Evolutionary conservation across 2,113 vertebrate species (phyloP), one percentile per base, ranked within the genome.

Genomic region (Pomatostomus ruficeps): DNA sequence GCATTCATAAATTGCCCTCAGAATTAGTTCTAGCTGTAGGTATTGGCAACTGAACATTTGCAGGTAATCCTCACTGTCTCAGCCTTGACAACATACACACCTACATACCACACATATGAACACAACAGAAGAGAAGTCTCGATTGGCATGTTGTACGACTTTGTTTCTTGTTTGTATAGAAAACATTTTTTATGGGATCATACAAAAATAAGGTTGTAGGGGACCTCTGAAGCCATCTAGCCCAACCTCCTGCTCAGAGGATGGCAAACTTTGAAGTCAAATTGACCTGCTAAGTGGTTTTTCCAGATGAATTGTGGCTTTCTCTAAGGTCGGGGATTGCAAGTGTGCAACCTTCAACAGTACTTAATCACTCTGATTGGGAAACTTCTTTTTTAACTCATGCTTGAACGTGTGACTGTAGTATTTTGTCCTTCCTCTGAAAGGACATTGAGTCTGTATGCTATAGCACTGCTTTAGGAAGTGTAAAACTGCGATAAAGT

Each of bases 321-420:
- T 38, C 12, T 31, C 11, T 63, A 46, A 82, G 42, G 33, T 49
- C 11, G 46, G 35, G 18, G 20, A 16, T 36, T 59, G 14, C 23
- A 11, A 19, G 3, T 22, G 5, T 35, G 7, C 20, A 63, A n/a
- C 26, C 18, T 66, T 13, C 17, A 74, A 20, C 35, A 35, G 20
- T 33, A 11, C 8, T 74, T 85, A 45, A 29, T 18, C 7, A 28
- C 15, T 59, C 9, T 74, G 10, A 58, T 4, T 16, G 12, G 63
- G n/a, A 78, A 57, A 5, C 2, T 48, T 51, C 6, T 7, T 33
- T 74, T 29, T 7, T 2, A 1, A 9, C 6, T 72, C 7, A 3
- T 54, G 14, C 22, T 76, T 82, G 28, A 82, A 71, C 16, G 9
- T 46, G 4, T 42, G 40, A 14, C 13, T 88, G 16, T 24, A 51